A percentile compares a stretch with the other conserved stretches of the same genome.
Conservation (phyloP, 2,113 vertebrate genomes). For the Semicossyphus pulcher region DNA sequence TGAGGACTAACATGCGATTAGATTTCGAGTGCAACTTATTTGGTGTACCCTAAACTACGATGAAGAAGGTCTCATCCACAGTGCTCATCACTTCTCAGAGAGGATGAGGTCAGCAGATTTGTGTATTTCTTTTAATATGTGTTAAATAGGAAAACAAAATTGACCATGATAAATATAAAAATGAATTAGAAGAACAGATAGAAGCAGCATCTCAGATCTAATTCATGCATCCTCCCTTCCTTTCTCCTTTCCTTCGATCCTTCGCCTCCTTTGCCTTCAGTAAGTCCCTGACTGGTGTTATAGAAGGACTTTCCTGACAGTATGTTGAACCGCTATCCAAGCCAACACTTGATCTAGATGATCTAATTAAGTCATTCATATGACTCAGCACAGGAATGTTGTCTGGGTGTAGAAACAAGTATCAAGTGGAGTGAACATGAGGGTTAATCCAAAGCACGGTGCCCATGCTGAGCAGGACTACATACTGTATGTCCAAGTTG, state of each 20-base stretch:
- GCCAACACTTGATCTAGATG: slow-evolving; percentile 6
- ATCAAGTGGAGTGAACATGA: slow-evolving; percentile 40
- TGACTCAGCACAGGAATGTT: slow-evolving; percentile 34
- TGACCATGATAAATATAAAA: too few species aligned
- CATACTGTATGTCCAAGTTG: slow-evolving; percentile 4
- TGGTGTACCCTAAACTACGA: too few species aligned
- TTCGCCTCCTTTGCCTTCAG: not conserved
- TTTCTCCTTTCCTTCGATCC: not conserved
- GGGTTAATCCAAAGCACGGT: slow-evolving; percentile 23
- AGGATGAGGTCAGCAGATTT: too few species aligned
- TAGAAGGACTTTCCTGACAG: not conserved
- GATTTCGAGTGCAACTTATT: too few species aligned
- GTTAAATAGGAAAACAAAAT: too few species aligned
- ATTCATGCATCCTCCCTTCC: not conserved
- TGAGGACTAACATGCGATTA: too few species aligned
- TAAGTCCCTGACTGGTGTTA: not conserved
- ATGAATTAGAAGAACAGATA: too few species aligned
- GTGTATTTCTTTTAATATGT: too few species aligned
- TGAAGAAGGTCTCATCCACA: too few species aligned
- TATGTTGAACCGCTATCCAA: not conserved
- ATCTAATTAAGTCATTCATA: slow-evolving; percentile 47
- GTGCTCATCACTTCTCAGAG: too few species aligned
- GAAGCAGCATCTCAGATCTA: too few species aligned
- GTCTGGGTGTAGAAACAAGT: slow-evolving; percentile 23
- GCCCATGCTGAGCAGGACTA: not conserved